These are phyloP conservation scores for Oreochromis grahami DNA, from an alignment of 2,797 vertebrate genomes.

Conservation along the genomic window DNA sequence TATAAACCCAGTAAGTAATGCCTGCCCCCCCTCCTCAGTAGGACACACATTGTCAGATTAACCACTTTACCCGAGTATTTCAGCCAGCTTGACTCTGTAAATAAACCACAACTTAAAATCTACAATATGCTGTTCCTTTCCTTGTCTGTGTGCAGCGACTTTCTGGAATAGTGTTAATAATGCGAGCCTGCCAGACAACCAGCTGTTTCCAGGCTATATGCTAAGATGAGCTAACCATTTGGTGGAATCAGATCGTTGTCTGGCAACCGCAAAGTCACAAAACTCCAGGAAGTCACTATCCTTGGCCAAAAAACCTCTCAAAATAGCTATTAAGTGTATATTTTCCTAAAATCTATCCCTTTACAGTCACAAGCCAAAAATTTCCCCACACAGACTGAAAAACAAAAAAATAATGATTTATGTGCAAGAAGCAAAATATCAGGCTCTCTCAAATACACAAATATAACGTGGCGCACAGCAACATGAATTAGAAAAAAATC, in stretches of 20 bases:
- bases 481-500: constrained; percentile 21
- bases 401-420: not conserved
- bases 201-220: not conserved
- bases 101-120: not conserved
- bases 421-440: not conserved
- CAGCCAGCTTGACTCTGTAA: not conserved
- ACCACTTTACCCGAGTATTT: not conserved
- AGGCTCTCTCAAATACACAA: not conserved
- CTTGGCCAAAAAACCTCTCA: not conserved
- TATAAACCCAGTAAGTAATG: not conserved
- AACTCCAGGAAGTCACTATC: not conserved
- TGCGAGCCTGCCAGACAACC: not conserved
- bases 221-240: not conserved
- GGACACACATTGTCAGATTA: not conserved
- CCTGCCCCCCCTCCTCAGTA: not conserved
- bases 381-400: not conserved
- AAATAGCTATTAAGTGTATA: not conserved
- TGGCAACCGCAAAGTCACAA: not conserved
- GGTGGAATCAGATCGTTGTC: not conserved
- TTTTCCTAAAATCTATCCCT: not conserved
- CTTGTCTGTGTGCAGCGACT: not conserved
- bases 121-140: not conserved
- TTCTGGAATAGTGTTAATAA: not conserved
- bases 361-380: not conserved
- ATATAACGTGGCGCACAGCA: not conserved